Conservation (phyloP, 35 echinoderm and acorn worm genomes). For the Apostichopus parvimensis region DNA sequence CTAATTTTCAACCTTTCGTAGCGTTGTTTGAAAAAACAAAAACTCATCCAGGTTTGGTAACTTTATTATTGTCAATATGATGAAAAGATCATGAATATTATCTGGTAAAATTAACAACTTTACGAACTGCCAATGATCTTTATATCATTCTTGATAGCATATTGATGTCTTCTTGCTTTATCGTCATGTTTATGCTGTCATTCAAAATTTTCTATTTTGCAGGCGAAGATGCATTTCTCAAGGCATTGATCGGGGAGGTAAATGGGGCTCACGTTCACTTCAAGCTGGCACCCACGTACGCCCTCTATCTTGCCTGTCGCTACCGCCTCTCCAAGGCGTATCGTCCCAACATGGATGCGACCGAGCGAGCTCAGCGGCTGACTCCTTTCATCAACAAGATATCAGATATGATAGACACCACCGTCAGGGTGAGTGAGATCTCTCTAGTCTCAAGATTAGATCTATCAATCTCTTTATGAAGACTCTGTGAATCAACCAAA, state of each 20-base stretch:
- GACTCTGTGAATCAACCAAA: too few relatives aligned
- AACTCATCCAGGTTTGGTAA: too few relatives aligned
- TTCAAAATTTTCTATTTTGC: neutral
- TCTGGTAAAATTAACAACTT: too few relatives aligned
- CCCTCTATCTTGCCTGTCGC: conserved; percentile 86
- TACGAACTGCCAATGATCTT: too few relatives aligned
- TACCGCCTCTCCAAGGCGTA: conserved; percentile 89
- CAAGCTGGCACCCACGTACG: conserved; percentile 91
- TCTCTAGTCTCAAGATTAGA: too few relatives aligned
- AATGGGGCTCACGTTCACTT: conserved; percentile 87
- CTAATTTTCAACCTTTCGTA: too few relatives aligned
- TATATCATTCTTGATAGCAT: neutral
- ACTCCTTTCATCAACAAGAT: conserved; percentile 97
- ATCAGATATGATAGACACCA: conserved; percentile 88
- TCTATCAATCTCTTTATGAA: too few relatives aligned
- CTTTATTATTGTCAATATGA: too few relatives aligned
- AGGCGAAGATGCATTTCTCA: conserved; percentile 88
- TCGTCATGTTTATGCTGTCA: neutral
- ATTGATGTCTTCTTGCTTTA: neutral
- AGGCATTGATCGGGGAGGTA: conserved; percentile 73
- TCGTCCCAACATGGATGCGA: conserved; percentile 91
- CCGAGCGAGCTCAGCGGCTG: conserved; percentile 92
- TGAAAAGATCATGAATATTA: too few relatives aligned
- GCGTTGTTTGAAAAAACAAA: too few relatives aligned
- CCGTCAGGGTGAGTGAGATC: conserved; percentile 62